Evolutionary conservation across 2,888 invertebrate species (phyloP).

Genomic region (Criorhina ranunculi): DNA sequence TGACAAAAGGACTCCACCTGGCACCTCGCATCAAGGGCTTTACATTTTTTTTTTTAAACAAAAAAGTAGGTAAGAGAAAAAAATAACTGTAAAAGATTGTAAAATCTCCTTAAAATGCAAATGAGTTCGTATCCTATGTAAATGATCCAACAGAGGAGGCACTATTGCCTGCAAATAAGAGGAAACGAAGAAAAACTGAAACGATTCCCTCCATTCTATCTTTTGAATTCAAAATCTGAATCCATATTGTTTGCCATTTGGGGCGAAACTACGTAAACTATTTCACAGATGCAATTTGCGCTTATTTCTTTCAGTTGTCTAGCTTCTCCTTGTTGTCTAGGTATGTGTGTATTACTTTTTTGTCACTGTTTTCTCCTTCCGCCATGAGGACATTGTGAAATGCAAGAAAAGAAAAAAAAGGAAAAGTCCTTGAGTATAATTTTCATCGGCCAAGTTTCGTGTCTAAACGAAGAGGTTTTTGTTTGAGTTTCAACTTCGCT

Average conservation of each 20-base stretch:
- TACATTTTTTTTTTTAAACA: not conserved
- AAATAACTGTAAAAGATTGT: not conserved
- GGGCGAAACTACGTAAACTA: slow-evolving; percentile 58
- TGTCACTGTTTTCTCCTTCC: not conserved
- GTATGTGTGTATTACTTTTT: no score
- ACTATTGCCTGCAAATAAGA: not conserved
- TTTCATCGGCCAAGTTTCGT: slow-evolving; percentile 33
- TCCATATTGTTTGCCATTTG: slow-evolving; percentile 68
- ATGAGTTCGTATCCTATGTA: slow-evolving; percentile 34
- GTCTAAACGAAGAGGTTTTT: slow-evolving; percentile 58
- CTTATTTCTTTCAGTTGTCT: slow-evolving; percentile 23
- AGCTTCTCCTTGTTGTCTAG: not conserved
- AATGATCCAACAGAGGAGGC: slow-evolving; percentile 25
- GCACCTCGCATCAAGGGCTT: not conserved
- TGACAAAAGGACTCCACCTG: slow-evolving; percentile 1
- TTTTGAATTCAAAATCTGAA: slow-evolving; percentile 48
- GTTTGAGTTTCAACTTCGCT: slow-evolving; percentile 48
- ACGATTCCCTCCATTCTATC: slow-evolving; percentile 14
- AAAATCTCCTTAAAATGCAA: slow-evolving; percentile 51
- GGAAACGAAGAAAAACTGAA: not conserved
- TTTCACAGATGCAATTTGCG: slow-evolving; percentile 60
- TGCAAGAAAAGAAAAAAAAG: not conserved
- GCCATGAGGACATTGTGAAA: slow-evolving; percentile 1
- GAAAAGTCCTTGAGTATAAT: slow-evolving; percentile 11
- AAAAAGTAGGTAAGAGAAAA: not conserved